A percentile compares a stretch with the other conserved stretches of the same genome.
phyloP scores from a whole-genome alignment of 2,797 vertebrate genomes.

The Centropyge bicolor region DNA sequence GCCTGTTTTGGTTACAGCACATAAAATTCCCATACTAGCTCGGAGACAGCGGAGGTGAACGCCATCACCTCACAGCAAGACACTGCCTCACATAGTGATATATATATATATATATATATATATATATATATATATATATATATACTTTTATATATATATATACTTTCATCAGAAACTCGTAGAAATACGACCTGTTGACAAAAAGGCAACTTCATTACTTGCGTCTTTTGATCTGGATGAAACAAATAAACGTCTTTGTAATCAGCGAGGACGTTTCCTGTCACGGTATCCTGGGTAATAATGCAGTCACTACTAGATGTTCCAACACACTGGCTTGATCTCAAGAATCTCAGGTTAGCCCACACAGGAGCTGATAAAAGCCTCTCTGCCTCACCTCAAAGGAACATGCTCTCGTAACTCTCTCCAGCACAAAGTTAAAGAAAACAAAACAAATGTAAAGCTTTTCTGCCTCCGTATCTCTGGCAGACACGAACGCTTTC shows the following conservation, averaged over 20 bases:
- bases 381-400: slow-evolving; percentile 47
- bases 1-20: neutral
- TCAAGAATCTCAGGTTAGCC: slow-evolving; percentile 45
- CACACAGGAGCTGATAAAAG: slow-evolving; percentile 56
- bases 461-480: slow-evolving; percentile 24
- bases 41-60: neutral
- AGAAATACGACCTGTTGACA: slow-evolving; percentile 14
- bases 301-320: slow-evolving; percentile 36
- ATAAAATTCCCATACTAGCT: neutral
- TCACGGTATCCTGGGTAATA: slow-evolving; percentile 47
- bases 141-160: too few species aligned
- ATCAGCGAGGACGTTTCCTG: slow-evolving; percentile 30
- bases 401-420: slow-evolving; percentile 12
- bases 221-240: neutral
- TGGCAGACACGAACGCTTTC: slow-evolving; percentile 19
- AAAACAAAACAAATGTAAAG: slow-evolving; percentile 44
- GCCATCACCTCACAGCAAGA: neutral
- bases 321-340: slow-evolving; percentile 44
- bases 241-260: slow-evolving; percentile 26
- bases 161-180: slow-evolving; percentile 8
- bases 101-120: too few species aligned
- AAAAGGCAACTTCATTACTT: slow-evolving; percentile 18
- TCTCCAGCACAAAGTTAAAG: slow-evolving; percentile 20
- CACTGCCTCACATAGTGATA: neutral
- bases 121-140: too few species aligned